Base-by-base conservation (phyloP, 2,888 invertebrate species). In the Aphidoletes aphidimyza region DNA sequence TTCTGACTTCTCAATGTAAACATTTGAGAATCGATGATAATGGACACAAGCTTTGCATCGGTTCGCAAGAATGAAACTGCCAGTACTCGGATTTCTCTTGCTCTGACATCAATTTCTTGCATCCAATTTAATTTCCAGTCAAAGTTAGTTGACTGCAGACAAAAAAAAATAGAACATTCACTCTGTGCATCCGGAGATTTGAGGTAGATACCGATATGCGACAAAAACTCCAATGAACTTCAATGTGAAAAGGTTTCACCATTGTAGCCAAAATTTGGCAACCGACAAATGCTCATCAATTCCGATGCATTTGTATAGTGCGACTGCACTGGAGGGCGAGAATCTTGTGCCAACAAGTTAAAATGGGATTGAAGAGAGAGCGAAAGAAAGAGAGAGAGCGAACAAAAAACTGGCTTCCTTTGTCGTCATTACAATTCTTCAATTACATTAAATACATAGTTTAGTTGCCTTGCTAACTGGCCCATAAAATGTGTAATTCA, bases 401-500 rank as follows among this genome's bases (percentile, higher is more conserved):
- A 42, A 69, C 14, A 69, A 69, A 30, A 69, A 69, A 14, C 69
- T 14, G 14, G 0, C n/a, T 17, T 47, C 47, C 8, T 9, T 30
- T n/a, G 2, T 34, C 30, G 30, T 69, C 26, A 14, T 42, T 42
- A 69, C 30, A 34, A 69, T 30, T 69, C 14, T 30, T 69, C 69
- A 69, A 69, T 69, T 69, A 69, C 69, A 69, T 69, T 14, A 34
- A 69, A 34, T 30, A 14, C 69, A 69, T 26, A 11, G 30, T 30
- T 69, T 30, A 54, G 69, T 69, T 42, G 30, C 69, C 3, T 1
- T 69, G 17, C 34, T 69, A 11, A 34, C 30, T 69, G 69, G 69
- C 34, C 69, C 69, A 69, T 69, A 69, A 69, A 69, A 69, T 69
- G 69, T 69, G 69, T 69, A 69, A 69, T 69, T 69, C 69, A 30